A percentile compares a stretch with the other conserved stretches of the same genome.
Conservation (phyloP, 2,797 vertebrate genomes). For the Lindbergichthys nudifrons region DNA sequence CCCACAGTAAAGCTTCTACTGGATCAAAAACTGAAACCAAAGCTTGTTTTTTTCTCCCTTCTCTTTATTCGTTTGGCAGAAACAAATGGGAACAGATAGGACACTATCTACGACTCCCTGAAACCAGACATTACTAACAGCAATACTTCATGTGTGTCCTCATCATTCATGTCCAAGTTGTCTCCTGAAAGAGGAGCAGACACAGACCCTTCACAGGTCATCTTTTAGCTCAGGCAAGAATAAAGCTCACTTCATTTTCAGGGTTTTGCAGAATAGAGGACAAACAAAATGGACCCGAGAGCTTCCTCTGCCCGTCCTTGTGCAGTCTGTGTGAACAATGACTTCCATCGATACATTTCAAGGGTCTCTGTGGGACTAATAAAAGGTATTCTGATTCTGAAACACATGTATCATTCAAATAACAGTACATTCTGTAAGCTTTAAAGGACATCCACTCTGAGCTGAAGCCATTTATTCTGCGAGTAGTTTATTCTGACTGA, state of each 20-base stretch:
- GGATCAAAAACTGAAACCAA: conserved; percentile 38
- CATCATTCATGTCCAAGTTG: conserved; percentile 52
- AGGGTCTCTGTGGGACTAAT: conserved; percentile 49
- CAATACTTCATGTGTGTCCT: conserved; percentile 67
- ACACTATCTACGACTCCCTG: conserved; percentile 68
- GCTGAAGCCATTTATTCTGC: conserved; percentile 41
- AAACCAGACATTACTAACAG: conserved; percentile 70
- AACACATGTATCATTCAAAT: conserved; percentile 58
- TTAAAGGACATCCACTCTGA: conserved; percentile 64
- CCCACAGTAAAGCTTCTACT: conserved; percentile 9
- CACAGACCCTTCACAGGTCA: conserved; percentile 37
- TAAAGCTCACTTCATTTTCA: conserved; percentile 51
- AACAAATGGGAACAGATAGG: conserved; percentile 66
- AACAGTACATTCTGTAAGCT: conserved; percentile 78
- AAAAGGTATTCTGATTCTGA: background rate
- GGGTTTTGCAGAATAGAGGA: conserved; percentile 24
- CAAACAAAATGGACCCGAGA: conserved; percentile 27
- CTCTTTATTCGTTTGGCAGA: conserved; percentile 83
- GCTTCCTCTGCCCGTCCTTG: conserved; percentile 29
- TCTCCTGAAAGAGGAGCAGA: conserved; percentile 45
- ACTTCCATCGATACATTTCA: conserved; percentile 69
- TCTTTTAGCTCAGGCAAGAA: conserved; percentile 23
- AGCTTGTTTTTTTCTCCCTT: conserved; percentile 38
- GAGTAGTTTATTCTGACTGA: conserved; percentile 78
- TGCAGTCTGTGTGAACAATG: conserved; percentile 49